Percentiles rank a stretch among this genome's conserved stretches.
Evolutionary conservation across 2,888 invertebrate species (phyloP).

Genomic region (Synanthedon vespiformis): DNA sequence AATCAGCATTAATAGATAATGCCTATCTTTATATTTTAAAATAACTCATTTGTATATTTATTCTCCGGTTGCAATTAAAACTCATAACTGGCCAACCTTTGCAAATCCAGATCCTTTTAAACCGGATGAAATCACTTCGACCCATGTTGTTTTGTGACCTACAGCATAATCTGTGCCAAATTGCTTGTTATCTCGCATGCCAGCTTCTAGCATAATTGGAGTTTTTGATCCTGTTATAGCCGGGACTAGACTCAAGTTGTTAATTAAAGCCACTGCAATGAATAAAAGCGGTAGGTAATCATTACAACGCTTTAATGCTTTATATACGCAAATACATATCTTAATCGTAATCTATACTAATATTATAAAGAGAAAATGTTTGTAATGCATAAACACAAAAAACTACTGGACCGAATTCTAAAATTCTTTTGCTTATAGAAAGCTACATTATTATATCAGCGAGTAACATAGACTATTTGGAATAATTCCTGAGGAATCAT

Average conservation of each 20-base stretch:
- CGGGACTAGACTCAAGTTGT: conserved; percentile 20
- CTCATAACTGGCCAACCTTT: neutral
- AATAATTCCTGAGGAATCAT: too few relatives aligned
- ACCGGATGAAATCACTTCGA: neutral
- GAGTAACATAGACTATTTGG: too few relatives aligned
- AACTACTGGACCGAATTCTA: too few relatives aligned
- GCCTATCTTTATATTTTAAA: too few relatives aligned
- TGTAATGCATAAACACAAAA: too few relatives aligned
- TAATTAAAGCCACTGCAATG: conserved; percentile 18
- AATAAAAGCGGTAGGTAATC: conserved; percentile 1
- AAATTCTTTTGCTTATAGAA: too few relatives aligned
- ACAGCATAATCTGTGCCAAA: conserved; percentile 24
- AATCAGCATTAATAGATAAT: too few relatives aligned
- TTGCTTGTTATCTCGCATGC: conserved; percentile 24
- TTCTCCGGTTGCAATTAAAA: neutral
- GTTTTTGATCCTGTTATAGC: conserved; percentile 33
- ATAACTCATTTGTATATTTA: too few relatives aligned
- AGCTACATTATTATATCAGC: too few relatives aligned
- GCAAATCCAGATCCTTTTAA: neutral
- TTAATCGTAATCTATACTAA: too few relatives aligned
- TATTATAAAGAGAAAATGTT: too few relatives aligned
- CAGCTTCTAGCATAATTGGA: conserved; percentile 26
- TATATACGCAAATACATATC: too few relatives aligned
- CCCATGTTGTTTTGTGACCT: conserved; percentile 12
- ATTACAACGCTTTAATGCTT: neutral